These are phyloP conservation scores for Magallana nippona DNA, from an alignment of 2,888 invertebrate genomes.

Conservation along the genomic window DNA sequence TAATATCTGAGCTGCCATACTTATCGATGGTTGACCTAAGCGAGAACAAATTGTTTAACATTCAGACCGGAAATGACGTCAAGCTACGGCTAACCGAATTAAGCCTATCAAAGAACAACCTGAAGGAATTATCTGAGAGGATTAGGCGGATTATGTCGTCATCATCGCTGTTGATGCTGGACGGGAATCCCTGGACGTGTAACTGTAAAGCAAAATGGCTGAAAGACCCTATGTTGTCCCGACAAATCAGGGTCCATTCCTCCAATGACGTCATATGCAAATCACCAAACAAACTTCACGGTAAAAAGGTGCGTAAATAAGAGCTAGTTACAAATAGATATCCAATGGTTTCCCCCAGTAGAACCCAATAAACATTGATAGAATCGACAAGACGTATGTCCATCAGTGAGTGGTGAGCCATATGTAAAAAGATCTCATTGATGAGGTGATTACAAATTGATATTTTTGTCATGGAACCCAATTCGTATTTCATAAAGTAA, in stretches of 20 bases:
- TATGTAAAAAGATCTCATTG: too few relatives aligned
- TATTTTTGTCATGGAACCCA: too few relatives aligned
- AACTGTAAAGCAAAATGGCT: slow-evolving; percentile 66
- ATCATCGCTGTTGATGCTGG: slow-evolving; percentile 55
- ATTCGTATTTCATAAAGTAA: too few relatives aligned
- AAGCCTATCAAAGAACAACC: slow-evolving; percentile 55
- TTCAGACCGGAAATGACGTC: slow-evolving; percentile 52
- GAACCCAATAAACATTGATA: too few relatives aligned
- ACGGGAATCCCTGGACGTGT: slow-evolving; percentile 67
- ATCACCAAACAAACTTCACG: slow-evolving; percentile 53
- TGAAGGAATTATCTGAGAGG: slow-evolving; percentile 55
- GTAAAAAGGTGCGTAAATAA: slow-evolving; percentile 54
- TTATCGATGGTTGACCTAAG: slow-evolving; percentile 60
- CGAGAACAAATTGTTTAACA: slow-evolving; percentile 56
- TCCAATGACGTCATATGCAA: slow-evolving; percentile 59
- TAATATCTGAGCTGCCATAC: slow-evolving; percentile 56
- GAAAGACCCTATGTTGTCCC: slow-evolving; percentile 46
- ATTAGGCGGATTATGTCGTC: slow-evolving; percentile 55
- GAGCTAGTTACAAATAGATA: not conserved
- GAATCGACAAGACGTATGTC: too few relatives aligned
- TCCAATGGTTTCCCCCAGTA: too few relatives aligned
- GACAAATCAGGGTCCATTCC: slow-evolving; percentile 57
- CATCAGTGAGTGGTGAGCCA: too few relatives aligned
- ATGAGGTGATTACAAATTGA: too few relatives aligned
- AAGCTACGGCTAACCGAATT: slow-evolving; percentile 55